These are phyloP conservation scores for Rhamphomyia laevipes DNA, from an alignment of 2,888 invertebrate species.

Conservation along the genomic window DNA sequence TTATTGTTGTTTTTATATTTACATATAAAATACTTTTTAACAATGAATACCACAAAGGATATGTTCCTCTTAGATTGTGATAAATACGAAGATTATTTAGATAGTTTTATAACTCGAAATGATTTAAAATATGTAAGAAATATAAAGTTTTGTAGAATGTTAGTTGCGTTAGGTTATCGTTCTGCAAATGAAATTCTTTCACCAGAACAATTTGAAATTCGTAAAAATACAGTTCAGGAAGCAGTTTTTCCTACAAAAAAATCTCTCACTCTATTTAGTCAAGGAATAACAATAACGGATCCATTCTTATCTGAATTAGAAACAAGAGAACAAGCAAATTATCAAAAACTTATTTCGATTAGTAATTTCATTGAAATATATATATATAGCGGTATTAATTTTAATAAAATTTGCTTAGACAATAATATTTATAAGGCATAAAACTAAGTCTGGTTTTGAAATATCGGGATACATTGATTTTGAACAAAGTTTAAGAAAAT, in stretches of 20 bases:
- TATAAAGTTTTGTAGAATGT: conserved; percentile 49
- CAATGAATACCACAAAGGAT: neutral
- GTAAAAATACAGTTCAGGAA: conserved; percentile 44
- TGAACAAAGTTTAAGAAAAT: conserved; percentile 27
- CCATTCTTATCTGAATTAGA: conserved; percentile 58
- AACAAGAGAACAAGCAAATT: conserved; percentile 59
- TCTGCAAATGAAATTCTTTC: conserved; percentile 50
- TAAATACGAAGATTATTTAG: conserved; percentile 66
- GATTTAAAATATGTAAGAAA: conserved; percentile 66
- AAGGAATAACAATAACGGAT: conserved; percentile 43
- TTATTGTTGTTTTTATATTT: too few species aligned
- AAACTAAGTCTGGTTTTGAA: neutral
- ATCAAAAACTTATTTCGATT: conserved; percentile 59
- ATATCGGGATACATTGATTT: conserved; percentile 58
- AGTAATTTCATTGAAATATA: conserved; percentile 10
- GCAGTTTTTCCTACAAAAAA: conserved; percentile 49
- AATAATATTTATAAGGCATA: neutral
- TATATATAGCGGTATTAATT: too few species aligned
- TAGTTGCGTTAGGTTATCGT: conserved; percentile 71
- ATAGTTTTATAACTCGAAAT: conserved; percentile 57
- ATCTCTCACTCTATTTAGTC: conserved; percentile 49
- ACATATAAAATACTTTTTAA: too few species aligned
- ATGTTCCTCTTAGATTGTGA: conserved; percentile 22
- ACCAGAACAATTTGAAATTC: conserved; percentile 47
- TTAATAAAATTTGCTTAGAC: conserved; percentile 49